Percentiles rank a stretch among this genome's conserved stretches.
phyloP scores from a whole-genome alignment of 2,888 invertebrate genomes.

The Eupithecia inturbata region DNA sequence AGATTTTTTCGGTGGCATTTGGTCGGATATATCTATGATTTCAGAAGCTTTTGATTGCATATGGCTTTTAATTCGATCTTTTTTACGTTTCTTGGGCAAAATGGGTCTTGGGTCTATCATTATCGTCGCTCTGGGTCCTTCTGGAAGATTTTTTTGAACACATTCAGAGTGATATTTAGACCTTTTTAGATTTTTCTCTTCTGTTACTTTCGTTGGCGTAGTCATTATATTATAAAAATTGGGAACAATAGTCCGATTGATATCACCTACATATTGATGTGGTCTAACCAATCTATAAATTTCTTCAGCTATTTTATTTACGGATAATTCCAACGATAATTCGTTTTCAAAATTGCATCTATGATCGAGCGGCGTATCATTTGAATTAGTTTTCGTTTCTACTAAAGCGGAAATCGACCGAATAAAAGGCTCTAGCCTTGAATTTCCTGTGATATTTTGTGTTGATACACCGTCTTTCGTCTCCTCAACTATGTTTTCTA shows the following conservation, averaged over 20 bases:
- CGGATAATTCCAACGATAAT: not conserved
- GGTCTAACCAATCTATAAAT: not conserved
- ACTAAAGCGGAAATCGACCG: not conserved
- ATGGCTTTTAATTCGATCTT: not conserved
- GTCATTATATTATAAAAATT: not conserved
- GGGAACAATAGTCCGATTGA: not conserved
- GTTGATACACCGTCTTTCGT: not conserved
- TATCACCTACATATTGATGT: not conserved
- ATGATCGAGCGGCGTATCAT: not conserved
- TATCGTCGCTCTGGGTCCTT: not conserved
- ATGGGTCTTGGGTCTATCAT: constrained; percentile 1
- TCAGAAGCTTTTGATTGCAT: not conserved
- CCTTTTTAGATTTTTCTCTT: not conserved
- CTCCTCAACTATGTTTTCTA: not conserved
- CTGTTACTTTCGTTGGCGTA: not conserved
- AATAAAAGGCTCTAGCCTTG: not conserved
- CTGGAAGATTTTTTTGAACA: not conserved
- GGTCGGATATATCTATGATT: not conserved
- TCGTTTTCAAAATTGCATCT: not conserved
- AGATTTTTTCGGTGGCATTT: not conserved
- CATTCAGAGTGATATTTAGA: not conserved
- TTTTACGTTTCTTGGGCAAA: not conserved
- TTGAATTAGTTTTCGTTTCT: not conserved
- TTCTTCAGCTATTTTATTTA: not conserved
- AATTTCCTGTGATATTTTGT: not conserved